Evolutionary conservation across 2,888 invertebrate genomes (phyloP).

Genomic region (Suillia variegata): DNA sequence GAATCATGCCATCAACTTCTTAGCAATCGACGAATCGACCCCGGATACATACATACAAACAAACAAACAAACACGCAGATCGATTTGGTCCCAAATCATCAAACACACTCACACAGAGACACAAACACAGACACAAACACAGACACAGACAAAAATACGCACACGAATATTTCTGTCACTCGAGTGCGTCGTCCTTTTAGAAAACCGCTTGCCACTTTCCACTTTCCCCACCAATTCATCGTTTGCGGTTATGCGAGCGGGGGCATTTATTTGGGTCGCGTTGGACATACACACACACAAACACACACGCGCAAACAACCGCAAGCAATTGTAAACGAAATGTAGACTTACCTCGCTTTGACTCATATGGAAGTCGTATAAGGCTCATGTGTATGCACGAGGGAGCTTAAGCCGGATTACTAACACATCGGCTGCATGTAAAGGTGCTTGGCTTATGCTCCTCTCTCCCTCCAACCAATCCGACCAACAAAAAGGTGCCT

Average conservation of each 20-base stretch:
- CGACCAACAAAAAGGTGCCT: neutral
- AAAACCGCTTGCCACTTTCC: neutral
- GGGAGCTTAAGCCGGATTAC: constrained; percentile 2
- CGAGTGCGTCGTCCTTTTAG: constrained; percentile 3
- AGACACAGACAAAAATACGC: neutral
- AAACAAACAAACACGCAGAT: neutral
- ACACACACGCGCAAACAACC: neutral
- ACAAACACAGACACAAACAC: neutral
- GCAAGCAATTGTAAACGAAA: neutral
- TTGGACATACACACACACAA: too few species aligned
- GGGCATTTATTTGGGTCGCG: constrained; percentile 8
- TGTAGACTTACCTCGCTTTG: neutral
- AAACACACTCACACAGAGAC: neutral
- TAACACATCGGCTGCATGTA: neutral
- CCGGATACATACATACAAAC: too few species aligned
- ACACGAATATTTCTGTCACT: constrained; percentile 4
- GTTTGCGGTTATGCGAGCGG: neutral
- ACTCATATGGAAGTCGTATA: neutral
- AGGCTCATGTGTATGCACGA: neutral
- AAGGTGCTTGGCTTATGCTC: neutral
- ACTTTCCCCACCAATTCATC: neutral
- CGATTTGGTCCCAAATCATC: neutral
- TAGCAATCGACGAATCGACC: neutral
- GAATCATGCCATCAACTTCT: neutral
- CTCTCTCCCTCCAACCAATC: neutral